Percentiles rank a stretch among this genome's conserved stretches.
phyloP scores from a whole-genome alignment of 2,113 vertebrate species.

The Chlamydotis undulata region DNA sequence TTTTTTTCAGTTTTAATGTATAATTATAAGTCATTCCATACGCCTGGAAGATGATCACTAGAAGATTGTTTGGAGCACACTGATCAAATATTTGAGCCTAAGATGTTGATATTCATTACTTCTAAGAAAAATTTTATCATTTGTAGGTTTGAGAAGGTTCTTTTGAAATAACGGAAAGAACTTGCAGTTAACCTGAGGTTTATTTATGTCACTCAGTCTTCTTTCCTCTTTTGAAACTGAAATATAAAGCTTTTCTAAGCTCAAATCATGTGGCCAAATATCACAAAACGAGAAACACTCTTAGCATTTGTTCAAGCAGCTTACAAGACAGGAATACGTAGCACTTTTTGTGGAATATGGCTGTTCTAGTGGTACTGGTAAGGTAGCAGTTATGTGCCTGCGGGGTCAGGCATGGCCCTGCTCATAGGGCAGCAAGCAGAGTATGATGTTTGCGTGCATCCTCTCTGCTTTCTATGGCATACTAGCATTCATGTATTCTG shows the following conservation, averaged over 20 bases:
- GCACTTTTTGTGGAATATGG: background rate
- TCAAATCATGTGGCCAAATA: background rate
- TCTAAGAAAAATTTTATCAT: background rate
- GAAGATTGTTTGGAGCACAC: background rate
- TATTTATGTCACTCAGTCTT: background rate
- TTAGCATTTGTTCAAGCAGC: background rate
- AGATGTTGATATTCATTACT: background rate
- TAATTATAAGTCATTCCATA: background rate
- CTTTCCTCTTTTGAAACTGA: background rate
- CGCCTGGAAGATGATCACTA: background rate
- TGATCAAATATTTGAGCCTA: constrained; percentile 10
- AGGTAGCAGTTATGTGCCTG: no score
- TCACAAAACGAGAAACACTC: background rate
- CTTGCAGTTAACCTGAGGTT: background rate
- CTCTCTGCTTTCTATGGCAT: background rate
- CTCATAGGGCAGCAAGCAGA: background rate
- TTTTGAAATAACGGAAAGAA: background rate
- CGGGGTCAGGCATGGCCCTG: no score
- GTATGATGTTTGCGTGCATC: fast-evolving
- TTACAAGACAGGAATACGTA: background rate
- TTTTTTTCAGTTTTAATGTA: background rate
- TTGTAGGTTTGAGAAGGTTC: background rate
- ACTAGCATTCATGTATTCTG: background rate
- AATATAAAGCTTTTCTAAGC: background rate
- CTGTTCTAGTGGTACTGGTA: background rate